Evolutionary conservation across 2,888 invertebrate genomes (phyloP).

Genomic region (Drosophila parthenogenetica): DNA sequence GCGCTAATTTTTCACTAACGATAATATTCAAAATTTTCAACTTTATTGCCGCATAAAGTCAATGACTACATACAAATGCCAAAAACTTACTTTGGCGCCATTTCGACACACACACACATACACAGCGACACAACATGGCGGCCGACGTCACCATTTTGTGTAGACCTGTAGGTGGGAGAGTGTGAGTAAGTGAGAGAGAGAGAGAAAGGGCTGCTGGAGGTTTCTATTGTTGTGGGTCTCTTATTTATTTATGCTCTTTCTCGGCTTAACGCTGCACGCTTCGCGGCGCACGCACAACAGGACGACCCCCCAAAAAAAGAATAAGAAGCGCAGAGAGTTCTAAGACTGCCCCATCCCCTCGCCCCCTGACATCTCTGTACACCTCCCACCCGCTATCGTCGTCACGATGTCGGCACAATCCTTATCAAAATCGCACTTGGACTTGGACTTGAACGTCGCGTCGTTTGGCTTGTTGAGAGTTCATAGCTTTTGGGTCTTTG

Average conservation of each 20-base stretch:
- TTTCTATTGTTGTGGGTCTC: slow-evolving; percentile 66
- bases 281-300: slow-evolving; percentile 62
- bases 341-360: slow-evolving; percentile 2
- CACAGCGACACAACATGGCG: slow-evolving; percentile 64
- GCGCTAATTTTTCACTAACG: slow-evolving; percentile 80
- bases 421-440: slow-evolving; percentile 63
- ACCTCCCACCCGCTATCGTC: not conserved
- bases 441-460: slow-evolving; percentile 39
- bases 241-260: slow-evolving; percentile 80
- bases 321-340: slow-evolving; percentile 1
- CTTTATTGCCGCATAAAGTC: slow-evolving; percentile 77
- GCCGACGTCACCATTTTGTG: slow-evolving; percentile 77
- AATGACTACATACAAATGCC: slow-evolving; percentile 52
- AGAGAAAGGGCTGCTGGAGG: slow-evolving; percentile 16
- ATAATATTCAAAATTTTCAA: slow-evolving; percentile 81
- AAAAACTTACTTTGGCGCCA: slow-evolving; percentile 76
- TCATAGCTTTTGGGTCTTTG: slow-evolving; percentile 67
- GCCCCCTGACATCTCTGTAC: not conserved
- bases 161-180: slow-evolving; percentile 27
- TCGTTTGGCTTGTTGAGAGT: slow-evolving; percentile 62
- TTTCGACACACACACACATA: slow-evolving; percentile 1
- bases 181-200: slow-evolving; percentile 21
- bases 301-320: not conserved
- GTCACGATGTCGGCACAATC: slow-evolving; percentile 46
- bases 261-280: slow-evolving; percentile 80